Evolutionary conservation across 2,113 vertebrate species (phyloP).

Genomic region (Leptobrachium ailaonicum): DNA sequence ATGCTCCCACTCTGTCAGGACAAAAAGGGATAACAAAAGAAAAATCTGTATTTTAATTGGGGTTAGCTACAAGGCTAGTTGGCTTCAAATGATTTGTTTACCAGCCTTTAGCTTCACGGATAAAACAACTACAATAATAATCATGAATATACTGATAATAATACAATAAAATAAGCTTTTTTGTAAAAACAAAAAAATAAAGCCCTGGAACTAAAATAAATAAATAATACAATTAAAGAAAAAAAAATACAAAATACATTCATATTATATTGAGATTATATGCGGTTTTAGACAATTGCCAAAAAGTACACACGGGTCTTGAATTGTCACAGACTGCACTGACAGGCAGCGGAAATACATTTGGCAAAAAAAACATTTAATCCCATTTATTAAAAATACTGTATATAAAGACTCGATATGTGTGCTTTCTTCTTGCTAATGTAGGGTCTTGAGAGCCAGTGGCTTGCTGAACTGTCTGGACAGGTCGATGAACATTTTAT

Average conservation of each 20-base stretch:
- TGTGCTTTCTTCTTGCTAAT: too few species aligned
- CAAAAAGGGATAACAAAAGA: slow-evolving; percentile 65
- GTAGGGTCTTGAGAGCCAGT: too few species aligned
- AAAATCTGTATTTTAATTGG: slow-evolving; percentile 82
- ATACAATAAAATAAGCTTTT: slow-evolving; percentile 3
- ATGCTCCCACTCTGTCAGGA: slow-evolving; percentile 76
- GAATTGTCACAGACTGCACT: too few species aligned
- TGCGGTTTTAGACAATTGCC: not conserved
- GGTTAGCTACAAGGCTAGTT: slow-evolving; percentile 75
- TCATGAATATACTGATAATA: slow-evolving; percentile 9
- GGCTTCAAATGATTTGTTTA: slow-evolving; percentile 76
- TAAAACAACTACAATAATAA: slow-evolving; percentile 62
- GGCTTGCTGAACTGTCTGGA: too few species aligned
- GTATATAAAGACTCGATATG: too few species aligned
- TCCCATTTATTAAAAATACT: too few species aligned
- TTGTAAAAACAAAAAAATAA: not conserved
- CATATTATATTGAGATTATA: not conserved
- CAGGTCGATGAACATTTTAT: too few species aligned
- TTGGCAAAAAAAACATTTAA: too few species aligned
- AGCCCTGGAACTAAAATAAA: not conserved
- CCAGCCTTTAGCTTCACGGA: slow-evolving; percentile 71
- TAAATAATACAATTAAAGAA: not conserved
- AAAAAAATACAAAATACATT: not conserved
- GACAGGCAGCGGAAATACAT: too few species aligned
- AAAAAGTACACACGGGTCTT: not conserved